Evolutionary conservation across 1,140 invertebrate genomes (phyloP).

Genomic region (Augochlora pura): DNA sequence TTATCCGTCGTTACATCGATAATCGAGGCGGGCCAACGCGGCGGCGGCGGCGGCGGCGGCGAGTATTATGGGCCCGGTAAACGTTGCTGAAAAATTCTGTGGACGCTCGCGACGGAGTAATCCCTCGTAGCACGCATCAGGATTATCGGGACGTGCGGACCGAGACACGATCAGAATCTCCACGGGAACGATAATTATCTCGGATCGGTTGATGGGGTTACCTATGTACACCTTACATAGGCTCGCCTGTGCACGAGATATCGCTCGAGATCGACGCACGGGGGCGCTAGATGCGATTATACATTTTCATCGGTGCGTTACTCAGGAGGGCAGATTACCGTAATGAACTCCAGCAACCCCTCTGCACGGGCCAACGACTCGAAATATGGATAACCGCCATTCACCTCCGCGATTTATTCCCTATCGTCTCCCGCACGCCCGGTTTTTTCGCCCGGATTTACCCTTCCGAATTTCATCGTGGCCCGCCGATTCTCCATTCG

Average conservation of each 20-base stretch:
- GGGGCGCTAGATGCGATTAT: conserved; percentile 69
- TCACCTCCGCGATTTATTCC: conserved; percentile 42
- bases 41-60: too few species aligned
- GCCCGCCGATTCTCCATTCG: too few species aligned
- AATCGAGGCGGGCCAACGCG: not conserved
- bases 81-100: not conserved
- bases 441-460: conserved; percentile 7
- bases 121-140: conserved; percentile 34
- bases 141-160: conserved; percentile 42
- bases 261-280: conserved; percentile 46
- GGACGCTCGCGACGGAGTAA: not conserved
- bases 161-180: conserved; percentile 45
- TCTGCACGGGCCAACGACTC: conserved; percentile 69
- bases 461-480: conserved; percentile 16
- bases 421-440: not conserved
- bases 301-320: conserved; percentile 75
- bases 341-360: conserved; percentile 72
- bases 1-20: not conserved
- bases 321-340: conserved; percentile 73
- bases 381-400: conserved; percentile 71
- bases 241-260: conserved; percentile 36
- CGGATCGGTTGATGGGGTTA: conserved; percentile 57
- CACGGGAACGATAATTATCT: conserved; percentile 67
- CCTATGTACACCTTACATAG: conserved; percentile 40
- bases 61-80: not conserved